phyloP scores from a whole-genome alignment of 1,140 invertebrate species.

The Nasonia giraulti region DNA sequence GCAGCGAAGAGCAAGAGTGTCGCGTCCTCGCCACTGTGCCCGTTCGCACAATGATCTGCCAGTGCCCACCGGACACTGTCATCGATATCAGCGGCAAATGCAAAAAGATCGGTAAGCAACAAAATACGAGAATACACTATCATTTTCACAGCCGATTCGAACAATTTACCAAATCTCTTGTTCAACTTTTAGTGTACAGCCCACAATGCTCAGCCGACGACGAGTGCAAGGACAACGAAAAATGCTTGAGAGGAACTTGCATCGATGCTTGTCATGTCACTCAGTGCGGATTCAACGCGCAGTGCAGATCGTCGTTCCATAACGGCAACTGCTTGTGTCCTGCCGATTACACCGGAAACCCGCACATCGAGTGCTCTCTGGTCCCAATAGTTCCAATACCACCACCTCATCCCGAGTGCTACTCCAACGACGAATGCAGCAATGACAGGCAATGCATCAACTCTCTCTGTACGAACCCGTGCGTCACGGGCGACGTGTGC shows the following conservation, averaged over 20 bases:
- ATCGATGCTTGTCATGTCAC: constrained; percentile 85
- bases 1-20: constrained; percentile 84
- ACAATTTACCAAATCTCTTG: not conserved
- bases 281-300: constrained; percentile 88
- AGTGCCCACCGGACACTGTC: constrained; percentile 84
- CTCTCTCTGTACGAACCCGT: constrained; percentile 86
- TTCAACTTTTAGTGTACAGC: constrained; percentile 9
- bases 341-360: constrained; percentile 86
- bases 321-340: constrained; percentile 86
- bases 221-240: constrained; percentile 83
- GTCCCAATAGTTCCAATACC: constrained; percentile 71
- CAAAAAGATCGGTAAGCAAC: constrained; percentile 74
- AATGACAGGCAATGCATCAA: constrained; percentile 84
- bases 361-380: constrained; percentile 84
- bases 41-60: constrained; percentile 86
- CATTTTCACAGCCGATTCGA: not conserved
- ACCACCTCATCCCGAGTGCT: constrained; percentile 80
- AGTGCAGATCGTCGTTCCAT: constrained; percentile 85
- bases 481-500: constrained; percentile 80
- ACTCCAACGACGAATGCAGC: constrained; percentile 84
- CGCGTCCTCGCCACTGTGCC: constrained; percentile 85
- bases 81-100: constrained; percentile 79
- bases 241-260: constrained; percentile 85
- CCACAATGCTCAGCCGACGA: constrained; percentile 81
- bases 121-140: not conserved